A percentile compares a stretch with the other conserved stretches of the same genome.
phyloP scores from a whole-genome alignment of 1,140 invertebrate species.

The Idris sp. region DNA sequence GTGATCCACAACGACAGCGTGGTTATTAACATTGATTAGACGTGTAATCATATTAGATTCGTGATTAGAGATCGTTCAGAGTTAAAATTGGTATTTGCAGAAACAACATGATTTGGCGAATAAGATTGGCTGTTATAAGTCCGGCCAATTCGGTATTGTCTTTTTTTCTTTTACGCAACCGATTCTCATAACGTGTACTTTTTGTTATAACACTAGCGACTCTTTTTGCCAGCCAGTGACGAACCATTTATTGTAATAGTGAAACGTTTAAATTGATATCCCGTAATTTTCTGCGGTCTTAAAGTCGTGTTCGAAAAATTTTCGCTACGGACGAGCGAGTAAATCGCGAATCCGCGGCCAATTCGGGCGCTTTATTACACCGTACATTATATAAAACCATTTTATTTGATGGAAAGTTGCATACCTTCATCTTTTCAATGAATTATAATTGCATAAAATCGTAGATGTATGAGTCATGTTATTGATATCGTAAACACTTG shows the following conservation, averaged over 20 bases:
- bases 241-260: slow-evolving; percentile 26
- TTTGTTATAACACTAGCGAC: slow-evolving; percentile 26
- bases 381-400: slow-evolving; percentile 27
- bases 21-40: slow-evolving; percentile 26
- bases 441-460: slow-evolving; percentile 26
- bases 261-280: slow-evolving; percentile 26
- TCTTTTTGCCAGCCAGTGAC: slow-evolving; percentile 20
- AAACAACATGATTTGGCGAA: slow-evolving; percentile 10
- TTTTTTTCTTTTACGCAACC: slow-evolving; percentile 2
- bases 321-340: slow-evolving; percentile 11
- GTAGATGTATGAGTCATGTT: slow-evolving; percentile 21
- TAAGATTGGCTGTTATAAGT: slow-evolving; percentile 3
- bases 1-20: background rate
- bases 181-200: slow-evolving; percentile 18
- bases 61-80: slow-evolving; percentile 6
- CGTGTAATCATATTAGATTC: slow-evolving; percentile 2
- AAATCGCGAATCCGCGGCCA: slow-evolving; percentile 13
- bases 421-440: slow-evolving; percentile 22
- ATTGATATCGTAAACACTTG: background rate
- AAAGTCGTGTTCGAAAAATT: slow-evolving; percentile 19
- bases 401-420: slow-evolving; percentile 47
- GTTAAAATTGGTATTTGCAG: slow-evolving; percentile 16
- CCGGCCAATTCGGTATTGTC: too few relatives aligned
- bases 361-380: slow-evolving; percentile 20
- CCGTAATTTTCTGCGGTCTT: slow-evolving; percentile 36